These are phyloP conservation scores for Drosophila teissieri DNA, from an alignment of 1,140 invertebrate species.

Conservation along the genomic window DNA sequence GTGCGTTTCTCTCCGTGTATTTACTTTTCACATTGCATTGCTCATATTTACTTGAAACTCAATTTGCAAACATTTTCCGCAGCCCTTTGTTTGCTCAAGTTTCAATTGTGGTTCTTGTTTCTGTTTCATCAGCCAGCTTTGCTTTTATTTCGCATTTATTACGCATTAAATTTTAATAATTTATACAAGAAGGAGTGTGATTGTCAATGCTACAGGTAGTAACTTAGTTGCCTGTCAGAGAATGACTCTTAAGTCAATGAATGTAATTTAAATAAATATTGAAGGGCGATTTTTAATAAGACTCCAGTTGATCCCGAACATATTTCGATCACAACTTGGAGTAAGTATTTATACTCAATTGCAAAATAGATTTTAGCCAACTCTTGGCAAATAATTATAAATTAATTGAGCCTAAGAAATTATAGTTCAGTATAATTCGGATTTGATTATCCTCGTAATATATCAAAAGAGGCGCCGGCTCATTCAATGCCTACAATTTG, in stretches of 20 bases:
- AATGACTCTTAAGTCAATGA: too few species aligned
- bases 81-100: slow-evolving; percentile 67
- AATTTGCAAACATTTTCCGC: slow-evolving; percentile 68
- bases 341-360: too few species aligned
- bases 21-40: slow-evolving; percentile 56
- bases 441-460: too few species aligned
- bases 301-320: too few species aligned
- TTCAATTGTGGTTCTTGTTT: slow-evolving; percentile 59
- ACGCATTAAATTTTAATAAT: slow-evolving; percentile 35
- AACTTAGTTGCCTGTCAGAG: not conserved
- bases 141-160: slow-evolving; percentile 25
- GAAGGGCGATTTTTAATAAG: too few species aligned
- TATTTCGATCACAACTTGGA: too few species aligned
- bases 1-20: slow-evolving; percentile 33
- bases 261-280: too few species aligned
- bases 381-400: too few species aligned
- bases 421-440: too few species aligned
- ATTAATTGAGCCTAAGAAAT: too few species aligned
- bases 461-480: too few species aligned
- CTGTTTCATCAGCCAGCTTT: slow-evolving; percentile 9
- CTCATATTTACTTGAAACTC: slow-evolving; percentile 68
- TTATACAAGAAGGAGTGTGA: not conserved
- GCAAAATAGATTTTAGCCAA: too few species aligned
- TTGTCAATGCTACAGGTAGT: not conserved
- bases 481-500: not conserved